Evolutionary conservation across 2,113 vertebrate species (phyloP).

Genomic region (Guaruba guarouba): DNA sequence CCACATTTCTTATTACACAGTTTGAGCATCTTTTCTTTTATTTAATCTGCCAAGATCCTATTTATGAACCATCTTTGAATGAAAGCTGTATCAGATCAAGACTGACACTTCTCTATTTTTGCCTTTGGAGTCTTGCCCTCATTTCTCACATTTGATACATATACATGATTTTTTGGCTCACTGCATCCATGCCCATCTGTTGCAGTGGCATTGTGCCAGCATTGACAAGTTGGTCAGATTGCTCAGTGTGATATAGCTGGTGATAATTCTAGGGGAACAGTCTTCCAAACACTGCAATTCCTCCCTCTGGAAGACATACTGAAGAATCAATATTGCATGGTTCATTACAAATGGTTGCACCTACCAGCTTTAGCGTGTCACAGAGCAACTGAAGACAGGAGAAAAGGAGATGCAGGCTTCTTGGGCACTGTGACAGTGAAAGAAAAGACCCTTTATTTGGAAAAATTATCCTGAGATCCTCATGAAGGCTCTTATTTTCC

Average conservation of each 20-base stretch:
- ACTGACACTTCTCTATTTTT: slow-evolving; percentile 59
- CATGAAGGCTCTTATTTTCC: neutral
- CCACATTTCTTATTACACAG: neutral
- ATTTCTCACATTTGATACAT: slow-evolving; percentile 54
- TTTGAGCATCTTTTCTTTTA: neutral
- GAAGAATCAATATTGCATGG: neutral
- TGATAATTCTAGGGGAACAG: neutral
- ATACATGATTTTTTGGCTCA: slow-evolving; percentile 45
- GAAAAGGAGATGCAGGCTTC: neutral
- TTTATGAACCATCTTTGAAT: neutral
- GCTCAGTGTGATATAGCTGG: neutral
- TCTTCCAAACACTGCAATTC: neutral
- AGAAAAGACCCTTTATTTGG: neutral
- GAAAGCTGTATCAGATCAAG: slow-evolving; percentile 40
- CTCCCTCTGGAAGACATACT: neutral
- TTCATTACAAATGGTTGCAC: neutral
- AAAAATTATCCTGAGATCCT: neutral
- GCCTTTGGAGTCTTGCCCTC: slow-evolving; percentile 57
- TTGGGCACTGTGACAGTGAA: neutral
- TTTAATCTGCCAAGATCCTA: neutral
- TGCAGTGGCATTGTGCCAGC: slow-evolving; percentile 38
- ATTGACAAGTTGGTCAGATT: slow-evolving; percentile 2
- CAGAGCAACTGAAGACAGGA: neutral
- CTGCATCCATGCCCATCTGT: slow-evolving; percentile 51
- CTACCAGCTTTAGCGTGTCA: neutral